Base-by-base conservation (phyloP, 2,888 invertebrate genomes). In the Agrotis exclamationis region DNA sequence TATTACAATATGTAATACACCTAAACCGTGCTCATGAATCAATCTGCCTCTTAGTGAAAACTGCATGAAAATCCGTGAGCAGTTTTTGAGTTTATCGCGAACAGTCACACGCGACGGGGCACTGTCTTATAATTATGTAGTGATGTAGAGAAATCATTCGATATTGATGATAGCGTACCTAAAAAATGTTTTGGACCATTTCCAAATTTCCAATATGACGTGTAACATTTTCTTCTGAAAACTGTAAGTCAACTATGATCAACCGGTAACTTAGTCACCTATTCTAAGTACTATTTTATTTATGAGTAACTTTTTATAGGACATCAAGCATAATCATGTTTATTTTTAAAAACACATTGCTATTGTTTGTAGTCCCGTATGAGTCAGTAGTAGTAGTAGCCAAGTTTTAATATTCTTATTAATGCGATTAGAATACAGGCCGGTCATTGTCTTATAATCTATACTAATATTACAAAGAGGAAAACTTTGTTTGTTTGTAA, bases 401-500 rank as follows among this genome's bases (percentile, higher is more conserved):
- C 68, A 82, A 73, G 62, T 62, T 33, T 56, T 65, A 67, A 65
- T 72, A 79, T 65, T 74, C 54, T 62, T 57, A 24, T 39, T 67
- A 76, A 80, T 81, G 54, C 64, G 11, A 72, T 80, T 71, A 82
- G 33, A 76, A 76, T 71, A 59, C 72, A 50, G 47, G 56, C 18
- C 39, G 80, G 75, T 83, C 75, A 66, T 67, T 83, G 75, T 44
- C 79, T 71, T 53, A 65, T 59, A 75, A 64, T 79, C 59, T n/a
- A n/a, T n/a, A n/a, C n/a, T n/a, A n/a, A n/a, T n/a, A n/a, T n/a
- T n/a, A n/a, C n/a, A n/a, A n/a, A n/a, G n/a, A n/a, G n/a, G n/a
- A n/a, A n/a, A n/a, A n/a, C n/a, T n/a, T n/a, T n/a, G n/a, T n/a
- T n/a, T n/a, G n/a, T n/a, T n/a, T n/a, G n/a, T n/a, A n/a, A n/a